These are phyloP conservation scores for Mesochorus sp. DNA, from an alignment of 2,888 invertebrate genomes.

Conservation along the genomic window DNA sequence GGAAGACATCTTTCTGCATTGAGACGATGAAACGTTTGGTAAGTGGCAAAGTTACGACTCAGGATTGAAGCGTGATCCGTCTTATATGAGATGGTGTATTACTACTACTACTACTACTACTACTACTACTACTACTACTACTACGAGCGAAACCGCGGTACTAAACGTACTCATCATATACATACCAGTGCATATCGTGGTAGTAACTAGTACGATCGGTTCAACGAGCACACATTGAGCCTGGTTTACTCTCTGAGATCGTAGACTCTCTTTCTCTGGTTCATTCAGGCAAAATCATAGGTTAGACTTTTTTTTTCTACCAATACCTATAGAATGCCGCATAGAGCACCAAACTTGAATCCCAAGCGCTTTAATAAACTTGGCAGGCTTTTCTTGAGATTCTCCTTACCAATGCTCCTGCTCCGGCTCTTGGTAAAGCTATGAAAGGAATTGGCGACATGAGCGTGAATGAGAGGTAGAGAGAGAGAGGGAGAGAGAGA, in stretches of 20 bases:
- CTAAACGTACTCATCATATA: neutral
- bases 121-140: neutral
- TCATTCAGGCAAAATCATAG: slow-evolving; percentile 65
- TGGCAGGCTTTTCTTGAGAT: slow-evolving; percentile 62
- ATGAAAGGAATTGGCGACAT: neutral
- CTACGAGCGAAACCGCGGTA: neutral
- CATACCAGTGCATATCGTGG: neutral
- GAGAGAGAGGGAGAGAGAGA: slow-evolving; percentile 37
- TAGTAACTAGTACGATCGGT: neutral
- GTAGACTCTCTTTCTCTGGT: slow-evolving; percentile 35
- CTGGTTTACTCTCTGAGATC: slow-evolving; percentile 11
- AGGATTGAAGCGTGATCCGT: slow-evolving; percentile 44
- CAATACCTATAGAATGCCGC: neutral
- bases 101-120: neutral
- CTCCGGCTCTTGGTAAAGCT: neutral
- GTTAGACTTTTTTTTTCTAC: slow-evolving; percentile 41
- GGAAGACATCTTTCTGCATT: too few species aligned
- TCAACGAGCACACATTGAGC: neutral
- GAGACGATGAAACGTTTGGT: slow-evolving; percentile 59
- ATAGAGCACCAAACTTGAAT: slow-evolving; percentile 37
- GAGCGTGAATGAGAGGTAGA: neutral
- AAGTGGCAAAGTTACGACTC: slow-evolving; percentile 67
- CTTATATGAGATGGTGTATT: slow-evolving; percentile 32
- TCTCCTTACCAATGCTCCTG: slow-evolving; percentile 10
- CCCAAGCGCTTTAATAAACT: slow-evolving; percentile 70